Base-by-base conservation (phyloP, 2,797 vertebrate genomes). In the Phalloptychus januarius region DNA sequence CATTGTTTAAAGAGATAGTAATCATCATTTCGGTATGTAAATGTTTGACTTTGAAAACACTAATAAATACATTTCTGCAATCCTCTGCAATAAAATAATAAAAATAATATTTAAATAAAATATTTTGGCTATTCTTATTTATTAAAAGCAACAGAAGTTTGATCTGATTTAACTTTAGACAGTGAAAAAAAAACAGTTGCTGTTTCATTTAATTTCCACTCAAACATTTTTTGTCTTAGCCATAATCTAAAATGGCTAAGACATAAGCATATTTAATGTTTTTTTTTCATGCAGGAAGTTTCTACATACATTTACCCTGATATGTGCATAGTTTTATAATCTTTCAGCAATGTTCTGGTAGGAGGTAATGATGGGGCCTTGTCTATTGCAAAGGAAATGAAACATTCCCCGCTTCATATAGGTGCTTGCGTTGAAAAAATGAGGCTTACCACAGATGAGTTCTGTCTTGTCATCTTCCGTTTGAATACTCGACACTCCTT, bases 381-480 rank as follows among this genome's bases (percentile, higher is more conserved):
- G 86, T 81, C 83, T 86, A 82, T 81, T 80, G 63, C 44, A 77
- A 76, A 70, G 75, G 63, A 83, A 83, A 85, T 77, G 25, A 85
- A 87, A 80, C 69, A 84, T 78, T 85, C 81, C 40, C 75, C 76
- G 75, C 72, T 72, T 86, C 79, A 83, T 84, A 82, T 83, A 84
- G 75, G 52, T 54, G 42, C 69, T 77, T 70, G 12, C n/a, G 52
- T 11, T 75, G 58, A 63, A 52, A 80, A 56, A 65, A 31, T 56
- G 56, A 52, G 28, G 25, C 45, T 72, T 83, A 84, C 50, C 61
- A 82, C 78, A 83, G 82, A 84, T 84, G 83, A 91, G 73, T 83
- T 87, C 76, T 71, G 69, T 85, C 72, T 85, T 84, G 70, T 85
- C 87, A 81, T 89, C 79, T 72, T 85, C 79, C 72, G 46, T 79